Conservation (phyloP, 2,797 vertebrate genomes). For the Lindbergichthys nudifrons region DNA sequence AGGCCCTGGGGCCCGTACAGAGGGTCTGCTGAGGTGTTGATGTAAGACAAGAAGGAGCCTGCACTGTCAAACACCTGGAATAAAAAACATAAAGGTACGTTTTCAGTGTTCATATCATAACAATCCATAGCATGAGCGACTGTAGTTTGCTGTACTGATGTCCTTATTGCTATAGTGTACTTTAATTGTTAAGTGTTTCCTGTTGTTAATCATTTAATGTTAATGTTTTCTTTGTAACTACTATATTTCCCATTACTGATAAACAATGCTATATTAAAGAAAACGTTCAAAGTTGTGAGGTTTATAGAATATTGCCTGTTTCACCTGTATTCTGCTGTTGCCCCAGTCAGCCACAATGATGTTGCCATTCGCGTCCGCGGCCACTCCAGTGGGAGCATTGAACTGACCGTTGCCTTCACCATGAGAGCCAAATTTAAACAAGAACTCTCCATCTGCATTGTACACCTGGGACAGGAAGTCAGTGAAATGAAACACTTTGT, state of each 20-base stretch:
- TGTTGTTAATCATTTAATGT: background rate
- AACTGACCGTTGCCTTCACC: slow-evolving; percentile 98
- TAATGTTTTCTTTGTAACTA: background rate
- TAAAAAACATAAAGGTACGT: background rate
- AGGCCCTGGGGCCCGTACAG: slow-evolving; percentile 96
- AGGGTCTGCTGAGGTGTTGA: slow-evolving; percentile 95
- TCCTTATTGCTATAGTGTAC: background rate
- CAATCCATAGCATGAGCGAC: background rate
- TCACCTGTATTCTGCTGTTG: slow-evolving; percentile 96
- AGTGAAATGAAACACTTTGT: background rate
- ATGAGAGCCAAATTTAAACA: slow-evolving; percentile 97
- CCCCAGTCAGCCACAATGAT: slow-evolving; percentile 99
- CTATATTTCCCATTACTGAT: background rate
- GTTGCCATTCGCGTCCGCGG: slow-evolving; percentile 94
- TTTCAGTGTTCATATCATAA: background rate
- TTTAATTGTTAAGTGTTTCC: background rate
- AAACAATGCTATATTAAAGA: background rate
- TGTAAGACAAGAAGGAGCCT: slow-evolving; percentile 97
- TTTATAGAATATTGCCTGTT: background rate
- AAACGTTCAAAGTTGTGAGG: background rate
- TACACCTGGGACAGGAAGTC: slow-evolving; percentile 87
- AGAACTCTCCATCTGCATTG: slow-evolving; percentile 94
- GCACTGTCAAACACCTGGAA: slow-evolving; percentile 94
- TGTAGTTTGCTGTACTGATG: background rate
- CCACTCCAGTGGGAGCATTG: slow-evolving; percentile 95